Evolutionary conservation across 2,113 vertebrate species (phyloP), one percentile per base, ranked within the genome.

Genomic region (Pterocles orientalis): DNA sequence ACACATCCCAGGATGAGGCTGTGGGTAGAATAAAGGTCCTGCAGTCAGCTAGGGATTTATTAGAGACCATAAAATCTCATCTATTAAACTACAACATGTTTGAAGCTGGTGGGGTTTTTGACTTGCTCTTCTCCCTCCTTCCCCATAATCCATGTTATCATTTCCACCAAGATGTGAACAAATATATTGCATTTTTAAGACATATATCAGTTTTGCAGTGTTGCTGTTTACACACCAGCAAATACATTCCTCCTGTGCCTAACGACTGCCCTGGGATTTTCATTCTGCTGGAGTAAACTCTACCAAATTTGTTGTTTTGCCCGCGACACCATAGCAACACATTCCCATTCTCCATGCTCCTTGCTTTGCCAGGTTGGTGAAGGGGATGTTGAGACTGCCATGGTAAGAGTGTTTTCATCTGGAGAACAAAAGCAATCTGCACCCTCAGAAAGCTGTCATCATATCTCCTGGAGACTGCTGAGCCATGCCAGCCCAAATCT

Each of bases 401-500:
- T 56, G 73, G 70, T 62, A 88, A 90, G 57, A 95, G 70, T 92
- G 69, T 95, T 96, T 97, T 95, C 94, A 94, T 94, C 84, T 93
- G 95, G 85, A 95, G 87, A 96, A 96, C 91, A 96, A 96, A 95
- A 97, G 95, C 93, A 93, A 77, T 94, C 82, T 91, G 91, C 82
- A 65, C 82, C 82, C 78, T 95, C 70, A 82, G 93, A 96, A 95
- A 95, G 85, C 94, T 96, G 96, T 96, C 95, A 91, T 85, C 53
- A 0, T 91, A 75, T 90, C 91, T 95, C 82, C 93, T 90, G 82
- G 73, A 96, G 87, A 80, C 60, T 93, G 78, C 73, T 93, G 84
- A 93, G 78, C 90, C 82, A 91, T 62, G 95, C 95, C 96, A 97
- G 84, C 91, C 91, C 75, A 65, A 77, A 91, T 89, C 84, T 87